Conservation (phyloP, 2,888 invertebrate genomes). For the Drosophila suboccidentalis region DNA sequence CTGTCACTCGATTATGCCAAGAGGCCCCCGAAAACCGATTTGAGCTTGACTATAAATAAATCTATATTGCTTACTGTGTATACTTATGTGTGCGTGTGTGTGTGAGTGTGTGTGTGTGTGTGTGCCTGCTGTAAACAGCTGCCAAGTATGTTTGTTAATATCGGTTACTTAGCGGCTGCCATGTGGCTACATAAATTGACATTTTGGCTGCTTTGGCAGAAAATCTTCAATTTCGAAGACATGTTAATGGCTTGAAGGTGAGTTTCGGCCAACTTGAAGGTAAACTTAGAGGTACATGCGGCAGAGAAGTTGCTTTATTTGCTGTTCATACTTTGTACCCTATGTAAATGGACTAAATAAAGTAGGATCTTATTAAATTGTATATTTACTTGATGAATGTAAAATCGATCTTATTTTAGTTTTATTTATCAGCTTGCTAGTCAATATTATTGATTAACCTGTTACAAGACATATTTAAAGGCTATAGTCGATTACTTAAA, state of each 20-base stretch:
- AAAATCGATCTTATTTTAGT: too few relatives aligned
- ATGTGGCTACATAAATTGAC: constrained; percentile 14
- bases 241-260: constrained; percentile 4
- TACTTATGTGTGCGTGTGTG: constrained; percentile 3
- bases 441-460: too few relatives aligned
- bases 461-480: too few relatives aligned
- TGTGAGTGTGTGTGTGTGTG: neutral
- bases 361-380: too few relatives aligned
- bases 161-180: constrained; percentile 45
- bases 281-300: neutral
- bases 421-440: too few relatives aligned
- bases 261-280: neutral
- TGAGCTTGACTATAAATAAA: constrained; percentile 44
- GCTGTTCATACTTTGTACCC: too few relatives aligned
- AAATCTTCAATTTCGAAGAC: neutral
- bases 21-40: constrained; percentile 40
- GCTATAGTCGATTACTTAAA: too few relatives aligned
- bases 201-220: constrained; percentile 3
- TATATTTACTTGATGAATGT: too few relatives aligned
- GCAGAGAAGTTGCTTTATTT: too few relatives aligned
- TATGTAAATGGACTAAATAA: too few relatives aligned
- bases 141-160: constrained; percentile 48
- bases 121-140: constrained; percentile 29
- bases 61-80: constrained; percentile 4
- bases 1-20: constrained; percentile 51